Evolutionary conservation across 2,888 invertebrate species (phyloP), one percentile per base, ranked within the genome.

Genomic region (Hypolimnas misippus): DNA sequence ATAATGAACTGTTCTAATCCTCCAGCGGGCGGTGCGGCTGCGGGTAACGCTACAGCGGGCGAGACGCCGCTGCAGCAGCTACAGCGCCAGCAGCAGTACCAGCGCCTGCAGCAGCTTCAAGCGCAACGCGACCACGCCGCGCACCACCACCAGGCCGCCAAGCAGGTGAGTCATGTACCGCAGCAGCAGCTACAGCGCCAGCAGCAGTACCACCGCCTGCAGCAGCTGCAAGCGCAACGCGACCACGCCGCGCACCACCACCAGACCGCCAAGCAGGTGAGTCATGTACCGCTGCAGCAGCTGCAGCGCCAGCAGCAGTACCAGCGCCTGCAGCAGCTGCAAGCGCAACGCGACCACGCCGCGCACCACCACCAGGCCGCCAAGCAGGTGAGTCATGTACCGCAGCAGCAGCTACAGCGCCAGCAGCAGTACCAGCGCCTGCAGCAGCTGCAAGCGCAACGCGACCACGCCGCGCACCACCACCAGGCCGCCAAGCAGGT

Each of bases 381-480:
- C n/a, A n/a, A 12, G 33, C 33, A 8, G 33, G 33, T 12, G 86
- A 87, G 65, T 74, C 77, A 1, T n/a, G n/a, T n/a, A n/a, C 83
- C 90, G 62, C 78, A 90, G 64, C 89, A 89, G 75, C 86, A 93
- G 76, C 75, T 94, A 75, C 89, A 93, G 77, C 92, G 94, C 1
- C 94, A 94, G 67, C 94, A 94, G 82, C 95, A 95, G 76, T 93
- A 93, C 77, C 93, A 94, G 76, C 89, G 93, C 55, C 81, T 94
- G 70, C 94, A 94, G 73, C 94, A 94, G 76, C 83, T 94, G 65
- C 94, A 94, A 71, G 93, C 93, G 71, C 93, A 93, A 70, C 78
- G 93, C 35, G 94, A 93, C 67, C 93, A 91, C 69, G 93, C 92
- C 55, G 87, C 88, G 35, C 92, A 90, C 62, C 92, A 90, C 57